Conservation (phyloP, 2,113 vertebrate species). For the Phoxinus phoxinus region DNA sequence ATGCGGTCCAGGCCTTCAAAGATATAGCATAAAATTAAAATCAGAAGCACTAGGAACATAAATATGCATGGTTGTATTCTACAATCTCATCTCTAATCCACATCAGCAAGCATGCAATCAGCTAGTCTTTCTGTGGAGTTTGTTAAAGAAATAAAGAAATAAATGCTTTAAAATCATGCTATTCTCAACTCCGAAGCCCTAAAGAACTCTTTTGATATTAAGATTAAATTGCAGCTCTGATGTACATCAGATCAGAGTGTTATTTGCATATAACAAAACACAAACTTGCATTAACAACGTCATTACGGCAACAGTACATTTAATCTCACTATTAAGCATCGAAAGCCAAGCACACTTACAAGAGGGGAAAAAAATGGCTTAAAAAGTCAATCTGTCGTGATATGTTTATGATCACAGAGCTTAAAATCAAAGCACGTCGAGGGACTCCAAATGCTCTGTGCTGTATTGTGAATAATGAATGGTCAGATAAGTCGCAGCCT, state of each 20-base stretch:
- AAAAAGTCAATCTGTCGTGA: neutral
- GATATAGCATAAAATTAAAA: conserved; percentile 7
- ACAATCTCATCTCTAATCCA: conserved; percentile 15
- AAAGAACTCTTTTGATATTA: conserved; percentile 5
- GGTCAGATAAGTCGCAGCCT: conserved; percentile 34
- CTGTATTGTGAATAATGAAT: conserved; percentile 40
- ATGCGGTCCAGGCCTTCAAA: neutral
- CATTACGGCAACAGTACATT: neutral
- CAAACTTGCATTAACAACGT: conserved; percentile 14
- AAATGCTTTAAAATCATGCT: neutral
- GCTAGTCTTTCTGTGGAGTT: neutral
- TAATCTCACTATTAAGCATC: conserved; percentile 9
- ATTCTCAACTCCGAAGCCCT: neutral
- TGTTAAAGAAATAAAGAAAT: conserved; percentile 1
- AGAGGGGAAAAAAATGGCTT: conserved; percentile 19
- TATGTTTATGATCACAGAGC: conserved; percentile 34
- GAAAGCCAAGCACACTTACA: neutral
- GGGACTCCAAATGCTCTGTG: neutral
- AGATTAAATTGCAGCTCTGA: neutral
- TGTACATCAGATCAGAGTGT: neutral
- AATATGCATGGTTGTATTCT: neutral
- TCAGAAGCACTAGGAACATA: neutral
- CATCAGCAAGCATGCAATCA: neutral
- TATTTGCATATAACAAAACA: conserved; percentile 31
- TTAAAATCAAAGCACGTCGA: conserved; percentile 29